Conservation (phyloP, 2,888 invertebrate genomes). For the Morpho helenor region DNA sequence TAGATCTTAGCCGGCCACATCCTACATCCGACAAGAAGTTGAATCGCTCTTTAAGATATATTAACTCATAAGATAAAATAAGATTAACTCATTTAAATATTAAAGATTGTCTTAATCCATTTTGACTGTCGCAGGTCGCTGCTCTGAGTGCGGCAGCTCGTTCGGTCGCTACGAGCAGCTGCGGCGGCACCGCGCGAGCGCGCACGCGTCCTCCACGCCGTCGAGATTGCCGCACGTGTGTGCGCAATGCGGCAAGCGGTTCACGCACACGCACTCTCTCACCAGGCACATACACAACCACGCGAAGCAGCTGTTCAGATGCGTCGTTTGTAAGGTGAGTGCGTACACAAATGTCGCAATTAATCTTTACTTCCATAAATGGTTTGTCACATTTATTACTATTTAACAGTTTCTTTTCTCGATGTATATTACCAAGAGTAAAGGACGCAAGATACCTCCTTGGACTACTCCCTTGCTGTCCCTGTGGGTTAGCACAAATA, state of each 20-base stretch:
- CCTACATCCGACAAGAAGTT: no score
- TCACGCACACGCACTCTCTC: slow-evolving; percentile 64
- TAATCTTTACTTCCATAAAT: neutral
- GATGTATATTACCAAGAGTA: no score
- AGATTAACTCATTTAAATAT: no score
- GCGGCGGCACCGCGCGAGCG: slow-evolving; percentile 55
- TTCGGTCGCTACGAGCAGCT: slow-evolving; percentile 66
- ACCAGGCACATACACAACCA: slow-evolving; percentile 71
- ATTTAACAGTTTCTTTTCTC: no score
- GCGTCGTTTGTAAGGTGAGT: slow-evolving; percentile 69
- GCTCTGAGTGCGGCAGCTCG: slow-evolving; percentile 51
- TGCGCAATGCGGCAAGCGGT: slow-evolving; percentile 66
- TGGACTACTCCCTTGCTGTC: no score
- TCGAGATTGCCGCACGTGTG: slow-evolving; percentile 53
- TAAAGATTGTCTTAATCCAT: no score
- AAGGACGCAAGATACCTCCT: no score
- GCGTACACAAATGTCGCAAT: no score
- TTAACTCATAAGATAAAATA: no score
- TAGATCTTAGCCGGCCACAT: no score
- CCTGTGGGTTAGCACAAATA: no score
- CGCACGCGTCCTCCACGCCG: slow-evolving; percentile 25
- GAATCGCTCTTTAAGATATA: no score
- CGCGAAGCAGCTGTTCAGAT: slow-evolving; percentile 68
- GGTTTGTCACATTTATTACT: neutral
- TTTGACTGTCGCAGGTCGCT: slow-evolving; percentile 40